Conservation (phyloP, 2,113 vertebrate species). For the Stigmatopora argus region DNA sequence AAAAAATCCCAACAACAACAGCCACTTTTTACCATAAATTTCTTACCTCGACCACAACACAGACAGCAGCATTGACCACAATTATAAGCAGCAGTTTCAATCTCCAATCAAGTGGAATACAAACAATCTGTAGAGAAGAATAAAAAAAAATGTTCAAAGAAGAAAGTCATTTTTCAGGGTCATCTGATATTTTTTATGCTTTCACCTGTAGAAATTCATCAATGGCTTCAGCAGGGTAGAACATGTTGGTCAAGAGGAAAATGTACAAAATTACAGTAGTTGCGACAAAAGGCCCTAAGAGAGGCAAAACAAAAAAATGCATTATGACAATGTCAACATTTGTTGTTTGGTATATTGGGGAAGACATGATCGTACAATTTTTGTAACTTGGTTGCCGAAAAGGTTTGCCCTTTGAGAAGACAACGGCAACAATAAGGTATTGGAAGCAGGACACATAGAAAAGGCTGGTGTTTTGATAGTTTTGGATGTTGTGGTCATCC, state of each 20-base stretch:
- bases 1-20: conserved; percentile 37
- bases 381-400: conserved; percentile 96
- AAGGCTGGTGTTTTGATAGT: conserved; percentile 94
- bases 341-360: neutral
- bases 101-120: conserved; percentile 85
- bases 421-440: conserved; percentile 92
- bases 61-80: conserved; percentile 75
- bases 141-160: conserved; percentile 10
- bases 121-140: conserved; percentile 77
- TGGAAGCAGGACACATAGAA: conserved; percentile 96
- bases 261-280: conserved; percentile 56
- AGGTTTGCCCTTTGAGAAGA: conserved; percentile 97
- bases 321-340: neutral
- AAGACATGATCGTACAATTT: conserved; percentile 76
- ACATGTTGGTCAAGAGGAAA: conserved; percentile 83
- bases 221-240: conserved; percentile 75
- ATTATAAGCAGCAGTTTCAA: conserved; percentile 77
- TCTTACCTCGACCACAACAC: conserved; percentile 86
- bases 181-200: neutral
- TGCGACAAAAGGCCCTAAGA: conserved; percentile 70
- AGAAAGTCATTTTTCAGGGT: neutral
- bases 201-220: conserved; percentile 81
- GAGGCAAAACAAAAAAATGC: conserved; percentile 14
- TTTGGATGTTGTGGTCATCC: conserved; percentile 83
- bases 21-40: neutral